A percentile compares a stretch with the other conserved stretches of the same genome.
Conservation (phyloP, 2,113 vertebrate genomes). For the Petaurus breviceps region DNA sequence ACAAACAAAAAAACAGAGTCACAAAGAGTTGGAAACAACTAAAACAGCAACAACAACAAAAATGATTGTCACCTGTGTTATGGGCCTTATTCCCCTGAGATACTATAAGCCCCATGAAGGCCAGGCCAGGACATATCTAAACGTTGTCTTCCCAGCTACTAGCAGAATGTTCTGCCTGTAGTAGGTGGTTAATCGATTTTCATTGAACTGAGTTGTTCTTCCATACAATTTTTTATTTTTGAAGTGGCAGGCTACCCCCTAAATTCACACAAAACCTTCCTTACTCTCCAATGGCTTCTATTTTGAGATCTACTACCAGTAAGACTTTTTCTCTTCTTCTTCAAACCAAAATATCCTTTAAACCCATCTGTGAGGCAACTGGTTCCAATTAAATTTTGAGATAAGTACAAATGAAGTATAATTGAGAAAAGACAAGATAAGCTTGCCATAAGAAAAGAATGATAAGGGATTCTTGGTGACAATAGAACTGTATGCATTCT, state of each 20-base stretch:
- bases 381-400: conserved; percentile 65
- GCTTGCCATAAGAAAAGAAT: conserved; percentile 3
- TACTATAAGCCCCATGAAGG: neutral
- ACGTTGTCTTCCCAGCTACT: neutral
- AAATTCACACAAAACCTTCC: neutral
- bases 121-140: neutral
- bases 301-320: neutral
- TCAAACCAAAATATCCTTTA: conserved; percentile 29
- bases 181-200: neutral
- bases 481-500: neutral
- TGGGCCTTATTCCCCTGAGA: neutral
- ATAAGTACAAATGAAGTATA: conserved; percentile 44
- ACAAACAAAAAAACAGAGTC: too few relatives aligned
- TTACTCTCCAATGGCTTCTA: neutral
- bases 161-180: neutral
- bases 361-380: conserved; percentile 66
- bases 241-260: neutral
- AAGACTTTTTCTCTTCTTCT: conserved; percentile 44
- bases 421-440: conserved; percentile 58
- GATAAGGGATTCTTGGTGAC: conserved; percentile 22
- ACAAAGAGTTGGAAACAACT: neutral
- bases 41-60: neutral
- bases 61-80: neutral
- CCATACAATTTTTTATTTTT: neutral
- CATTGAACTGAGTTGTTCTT: neutral